Conservation (phyloP, 2,797 vertebrate species). For the Phoxinus dragarum region DNA sequence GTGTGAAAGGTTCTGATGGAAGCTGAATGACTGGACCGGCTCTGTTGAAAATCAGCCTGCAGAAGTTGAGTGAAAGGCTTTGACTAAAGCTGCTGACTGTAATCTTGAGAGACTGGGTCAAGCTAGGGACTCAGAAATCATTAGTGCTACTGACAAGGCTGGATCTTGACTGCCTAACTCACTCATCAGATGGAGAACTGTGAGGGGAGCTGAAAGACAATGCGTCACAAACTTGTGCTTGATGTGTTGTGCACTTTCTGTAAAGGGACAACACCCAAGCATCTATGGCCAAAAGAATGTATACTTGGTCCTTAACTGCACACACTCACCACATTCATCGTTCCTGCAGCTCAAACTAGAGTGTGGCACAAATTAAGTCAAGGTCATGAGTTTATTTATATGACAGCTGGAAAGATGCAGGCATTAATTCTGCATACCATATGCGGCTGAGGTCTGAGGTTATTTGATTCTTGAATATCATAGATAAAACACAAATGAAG, state of each 20-base stretch:
- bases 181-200: slow-evolving; percentile 24
- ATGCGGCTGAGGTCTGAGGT: background rate
- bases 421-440: background rate
- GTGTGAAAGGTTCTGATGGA: slow-evolving; percentile 8
- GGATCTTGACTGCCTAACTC: slow-evolving; percentile 16
- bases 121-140: slow-evolving; percentile 38
- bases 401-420: slow-evolving; percentile 12
- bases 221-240: slow-evolving; percentile 7
- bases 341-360: background rate
- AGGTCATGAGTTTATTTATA: background rate
- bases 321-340: background rate
- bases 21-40: background rate
- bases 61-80: slow-evolving; percentile 32
- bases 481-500: background rate
- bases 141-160: slow-evolving; percentile 33
- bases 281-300: background rate
- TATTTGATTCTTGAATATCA: background rate
- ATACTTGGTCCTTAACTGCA: background rate
- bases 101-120: slow-evolving; percentile 54
- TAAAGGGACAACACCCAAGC: background rate
- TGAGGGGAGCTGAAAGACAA: slow-evolving; percentile 36
- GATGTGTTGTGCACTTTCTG: background rate
- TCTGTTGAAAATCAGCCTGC: slow-evolving; percentile 25
- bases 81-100: slow-evolving; percentile 45
- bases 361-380: background rate